A percentile compares a stretch with the other conserved stretches of the same genome.
phyloP scores from a whole-genome alignment of 1,140 invertebrate species.

The Oreohelix idahoensis region DNA sequence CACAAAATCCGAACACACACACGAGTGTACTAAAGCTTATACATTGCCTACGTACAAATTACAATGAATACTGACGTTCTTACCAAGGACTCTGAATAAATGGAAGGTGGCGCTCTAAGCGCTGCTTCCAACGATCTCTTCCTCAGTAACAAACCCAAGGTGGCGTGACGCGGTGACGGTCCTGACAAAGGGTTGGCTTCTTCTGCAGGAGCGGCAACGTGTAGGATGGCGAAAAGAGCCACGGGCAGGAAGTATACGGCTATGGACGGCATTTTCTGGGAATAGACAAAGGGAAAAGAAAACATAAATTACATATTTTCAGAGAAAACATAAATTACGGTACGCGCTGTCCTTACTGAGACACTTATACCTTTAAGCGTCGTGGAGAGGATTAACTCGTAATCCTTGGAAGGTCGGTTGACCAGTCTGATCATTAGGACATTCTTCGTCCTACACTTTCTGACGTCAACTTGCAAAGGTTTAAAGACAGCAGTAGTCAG shows the following conservation, averaged over 20 bases:
- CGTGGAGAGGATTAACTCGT: no score
- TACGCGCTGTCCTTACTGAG: no score
- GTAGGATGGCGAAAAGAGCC: neutral
- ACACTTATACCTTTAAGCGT: no score
- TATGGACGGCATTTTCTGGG: slow-evolving; percentile 20
- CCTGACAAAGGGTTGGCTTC: neutral
- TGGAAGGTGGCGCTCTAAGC: neutral
- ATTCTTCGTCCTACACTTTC: no score
- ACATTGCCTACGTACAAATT: neutral
- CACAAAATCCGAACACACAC: no score
- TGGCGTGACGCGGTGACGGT: neutral
- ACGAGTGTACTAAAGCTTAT: neutral
- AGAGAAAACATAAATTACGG: no score
- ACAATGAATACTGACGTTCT: neutral
- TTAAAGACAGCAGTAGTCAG: no score
- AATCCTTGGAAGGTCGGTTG: no score
- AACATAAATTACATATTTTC: neutral
- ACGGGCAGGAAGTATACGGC: slow-evolving; percentile 7
- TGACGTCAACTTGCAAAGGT: no score
- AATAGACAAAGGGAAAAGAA: neutral
- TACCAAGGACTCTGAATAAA: neutral
- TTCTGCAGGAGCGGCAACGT: neutral
- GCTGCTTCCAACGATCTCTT: neutral
- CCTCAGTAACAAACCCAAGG: neutral
- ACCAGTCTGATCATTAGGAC: no score